Base-by-base conservation (phyloP, 2,113 vertebrate species). In the Athene cunicularia region DNA sequence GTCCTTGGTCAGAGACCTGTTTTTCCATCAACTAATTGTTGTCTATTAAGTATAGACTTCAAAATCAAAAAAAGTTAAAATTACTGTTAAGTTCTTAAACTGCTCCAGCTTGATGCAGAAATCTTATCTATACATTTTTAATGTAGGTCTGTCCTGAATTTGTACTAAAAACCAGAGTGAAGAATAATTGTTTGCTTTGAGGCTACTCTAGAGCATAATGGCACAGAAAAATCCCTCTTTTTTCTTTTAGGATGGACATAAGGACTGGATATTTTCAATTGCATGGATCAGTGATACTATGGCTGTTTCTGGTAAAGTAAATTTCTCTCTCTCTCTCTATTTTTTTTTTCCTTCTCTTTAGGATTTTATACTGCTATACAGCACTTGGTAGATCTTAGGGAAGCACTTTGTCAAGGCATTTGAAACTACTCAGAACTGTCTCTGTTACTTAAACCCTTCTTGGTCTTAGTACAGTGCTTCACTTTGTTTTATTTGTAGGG, bases 181-280 rank as follows among this genome's bases (percentile, higher is more conserved):
- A 71, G 35, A 71, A 75, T 41, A 64, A 8, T 59, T 63, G 4
- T 47, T 41, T 80, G 14, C 24, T 88, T 90, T 86, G 59, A 70
- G 67, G 66, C 24, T 66, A 9, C 27, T 86, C 4, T 55, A 43
- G n/a, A 45, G 19, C 59, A 41, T 59, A 86, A 77, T 7, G 11
- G 7, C 59, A 90, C 24, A 80, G 49, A 77, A 89, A 91, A 75
- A 72, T 14, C 7, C 80, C 33, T 73, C 85, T 74, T 63, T 80
- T 62, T 47, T n/a, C 47, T 90, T 89, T 83, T 60, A 99, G 99
- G 99, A 99, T 87, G 99, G 99, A 72, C 99, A 99, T 96, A 99
- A 99, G 94, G 99, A 99, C 97, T 99, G 99, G 99, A 99, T 99
- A 96, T 99, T 99, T 98, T 99, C 99, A 88, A 99, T 99, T 96